Evolutionary conservation across 2,888 invertebrate species (phyloP).

Genomic region (Nycteola revayana): DNA sequence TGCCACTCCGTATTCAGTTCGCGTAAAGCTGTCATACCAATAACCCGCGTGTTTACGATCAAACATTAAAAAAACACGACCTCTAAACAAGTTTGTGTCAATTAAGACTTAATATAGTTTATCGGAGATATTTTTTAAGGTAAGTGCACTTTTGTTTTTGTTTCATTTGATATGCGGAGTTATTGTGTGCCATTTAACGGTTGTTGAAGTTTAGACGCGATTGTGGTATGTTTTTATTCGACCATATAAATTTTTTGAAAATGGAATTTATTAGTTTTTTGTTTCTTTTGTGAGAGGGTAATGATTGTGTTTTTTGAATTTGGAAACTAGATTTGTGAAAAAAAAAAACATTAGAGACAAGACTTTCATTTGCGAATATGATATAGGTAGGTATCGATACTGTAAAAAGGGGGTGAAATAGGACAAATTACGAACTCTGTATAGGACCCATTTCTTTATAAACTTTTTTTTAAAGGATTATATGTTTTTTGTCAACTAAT

Average conservation of each 20-base stretch:
- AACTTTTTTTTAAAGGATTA: too few species aligned
- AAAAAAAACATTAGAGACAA: too few species aligned
- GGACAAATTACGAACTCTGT: too few species aligned
- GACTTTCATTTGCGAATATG: too few species aligned
- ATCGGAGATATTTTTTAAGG: constrained; percentile 17
- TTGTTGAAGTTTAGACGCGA: constrained; percentile 20
- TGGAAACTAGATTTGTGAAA: too few species aligned
- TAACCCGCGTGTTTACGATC: constrained; percentile 14
- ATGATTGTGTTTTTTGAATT: too few species aligned
- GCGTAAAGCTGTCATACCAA: constrained; percentile 26
- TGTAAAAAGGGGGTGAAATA: too few species aligned
- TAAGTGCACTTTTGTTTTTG: constrained; percentile 17
- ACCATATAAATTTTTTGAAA: constrained; percentile 6
- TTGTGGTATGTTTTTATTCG: constrained; percentile 18
- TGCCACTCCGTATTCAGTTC: constrained; percentile 22
- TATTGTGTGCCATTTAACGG: constrained; percentile 17
- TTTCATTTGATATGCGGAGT: constrained; percentile 6
- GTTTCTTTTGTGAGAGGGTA: too few species aligned
- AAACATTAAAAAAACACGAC: constrained; percentile 17
- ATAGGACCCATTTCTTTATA: too few species aligned
- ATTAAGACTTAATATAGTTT: constrained; percentile 16
- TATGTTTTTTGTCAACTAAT: too few species aligned
- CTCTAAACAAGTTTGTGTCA: constrained; percentile 24
- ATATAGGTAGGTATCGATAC: too few species aligned
- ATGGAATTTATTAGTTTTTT: constrained; percentile 1